These are phyloP conservation scores for Tympanuchus pallidicinctus DNA, from an alignment of 2,113 vertebrate species.

Conservation along the genomic window DNA sequence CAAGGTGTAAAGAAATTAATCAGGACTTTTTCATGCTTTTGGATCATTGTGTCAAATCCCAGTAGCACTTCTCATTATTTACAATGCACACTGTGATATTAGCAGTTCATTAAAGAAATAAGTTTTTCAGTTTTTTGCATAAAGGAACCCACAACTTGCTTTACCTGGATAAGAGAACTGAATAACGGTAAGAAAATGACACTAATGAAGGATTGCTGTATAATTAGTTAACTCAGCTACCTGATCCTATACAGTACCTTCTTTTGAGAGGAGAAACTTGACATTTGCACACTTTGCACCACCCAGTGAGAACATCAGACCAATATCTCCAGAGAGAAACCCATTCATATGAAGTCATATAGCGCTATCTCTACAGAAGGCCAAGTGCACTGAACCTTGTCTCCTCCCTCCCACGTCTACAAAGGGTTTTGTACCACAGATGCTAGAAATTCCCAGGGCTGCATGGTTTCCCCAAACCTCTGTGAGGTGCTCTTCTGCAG, in stretches of 20 bases:
- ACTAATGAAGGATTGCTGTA: neutral
- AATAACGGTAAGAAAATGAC: neutral
- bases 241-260: neutral
- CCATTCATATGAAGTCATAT: neutral
- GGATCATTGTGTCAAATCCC: neutral
- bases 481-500: neutral
- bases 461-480: neutral
- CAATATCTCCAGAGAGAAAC: neutral
- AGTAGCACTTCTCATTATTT: constrained; percentile 6
- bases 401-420: neutral
- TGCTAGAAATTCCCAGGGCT: neutral
- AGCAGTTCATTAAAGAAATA: constrained; percentile 56
- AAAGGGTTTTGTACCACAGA: neutral
- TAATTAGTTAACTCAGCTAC: neutral
- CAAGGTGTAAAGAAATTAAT: constrained; percentile 48
- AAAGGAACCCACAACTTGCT: neutral
- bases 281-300: neutral
- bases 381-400: neutral
- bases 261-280: neutral
- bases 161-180: neutral
- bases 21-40: neutral
- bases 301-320: neutral
- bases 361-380: neutral
- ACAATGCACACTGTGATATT: neutral
- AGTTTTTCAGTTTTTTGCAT: neutral